Evolutionary conservation across 2,888 invertebrate species (phyloP), one percentile per base, ranked within the genome.

Genomic region (Nomada fabriciana): DNA sequence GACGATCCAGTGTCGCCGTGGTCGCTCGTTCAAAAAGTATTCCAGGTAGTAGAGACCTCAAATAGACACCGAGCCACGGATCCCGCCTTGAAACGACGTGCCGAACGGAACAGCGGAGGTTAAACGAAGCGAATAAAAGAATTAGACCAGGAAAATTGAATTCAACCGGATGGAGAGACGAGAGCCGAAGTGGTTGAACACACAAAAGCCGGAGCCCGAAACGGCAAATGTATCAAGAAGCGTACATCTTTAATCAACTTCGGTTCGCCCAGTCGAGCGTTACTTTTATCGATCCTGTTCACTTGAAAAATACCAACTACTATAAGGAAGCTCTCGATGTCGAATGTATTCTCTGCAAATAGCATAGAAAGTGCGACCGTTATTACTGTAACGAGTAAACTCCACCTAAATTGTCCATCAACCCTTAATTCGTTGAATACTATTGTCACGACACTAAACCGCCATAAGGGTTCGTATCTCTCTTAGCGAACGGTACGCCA

Each of bases 81-180:
- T 82, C 72, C 47, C 57, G 75, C 69, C 76, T 72, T 73, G 82
- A 73, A 80, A 80, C 82, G 80, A 80, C 80, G 82, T 47, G 72
- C 64, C 80, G 82, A 80, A 72, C 80, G 68, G 76, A 64, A 68
- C 63, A 15, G 76, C 43, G 55, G 63, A 52, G 36, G 82, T 82
- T 82, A 82, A 82, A 82, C 82, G 82, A 82, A 82, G 75, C 80
- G 80, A 80, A 55, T 80, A 80, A 82, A 80, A 80, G 82, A 82
- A 82, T 82, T 82, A 82, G 80, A 82, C 80, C 76, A 80, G 72
- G 80, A 80, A 69, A 82, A 82, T 82, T 82, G 80, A 76, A 82
- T 80, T 82, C 68, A 73, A n/a, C 59, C 63, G 76, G 20, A 43
- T 42, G 72, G 57, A 74, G 73, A 64, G 59, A 64, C 57, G 65